A percentile compares a stretch with the other conserved stretches of the same genome.
phyloP scores from a whole-genome alignment of 2,113 vertebrate genomes.

The Ctenodactylus gundi region DNA sequence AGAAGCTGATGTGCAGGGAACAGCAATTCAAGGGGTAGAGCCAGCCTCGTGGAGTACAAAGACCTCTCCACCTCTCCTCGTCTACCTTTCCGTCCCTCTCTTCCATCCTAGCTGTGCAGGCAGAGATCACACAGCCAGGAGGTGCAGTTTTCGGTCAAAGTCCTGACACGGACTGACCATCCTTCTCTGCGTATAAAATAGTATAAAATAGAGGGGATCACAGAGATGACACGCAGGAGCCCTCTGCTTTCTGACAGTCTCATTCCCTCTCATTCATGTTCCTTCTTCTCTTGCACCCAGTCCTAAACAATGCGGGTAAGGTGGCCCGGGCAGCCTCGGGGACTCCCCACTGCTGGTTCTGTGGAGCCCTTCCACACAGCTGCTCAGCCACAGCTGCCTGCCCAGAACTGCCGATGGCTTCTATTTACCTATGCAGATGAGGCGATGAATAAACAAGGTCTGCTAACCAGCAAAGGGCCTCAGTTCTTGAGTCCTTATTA shows the following conservation, averaged over 20 bases:
- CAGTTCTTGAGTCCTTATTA: background rate
- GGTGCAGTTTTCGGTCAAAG: background rate
- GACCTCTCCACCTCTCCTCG: fast-evolving
- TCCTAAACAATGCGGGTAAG: fast-evolving
- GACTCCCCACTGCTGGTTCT: conserved; percentile 9
- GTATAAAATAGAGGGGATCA: too few species aligned
- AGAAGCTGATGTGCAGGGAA: background rate
- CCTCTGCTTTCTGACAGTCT: background rate
- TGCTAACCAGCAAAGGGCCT: background rate
- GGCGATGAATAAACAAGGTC: background rate
- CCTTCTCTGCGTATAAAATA: too few species aligned
- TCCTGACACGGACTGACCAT: fast-evolving
- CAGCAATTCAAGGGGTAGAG: fast-evolving
- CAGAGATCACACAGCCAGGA: background rate
- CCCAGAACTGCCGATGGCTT: background rate
- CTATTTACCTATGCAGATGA: conserved; percentile 69
- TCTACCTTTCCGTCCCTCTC: background rate
- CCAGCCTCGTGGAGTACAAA: background rate
- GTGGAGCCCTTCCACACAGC: background rate
- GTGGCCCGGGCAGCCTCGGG: background rate
- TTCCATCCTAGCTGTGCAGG: background rate
- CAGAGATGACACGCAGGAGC: background rate
- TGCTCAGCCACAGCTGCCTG: conserved; percentile 16
- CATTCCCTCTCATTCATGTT: background rate
- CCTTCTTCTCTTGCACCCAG: background rate